phyloP scores from a whole-genome alignment of 1,140 invertebrate species.

The Eupeodes corollae region DNA sequence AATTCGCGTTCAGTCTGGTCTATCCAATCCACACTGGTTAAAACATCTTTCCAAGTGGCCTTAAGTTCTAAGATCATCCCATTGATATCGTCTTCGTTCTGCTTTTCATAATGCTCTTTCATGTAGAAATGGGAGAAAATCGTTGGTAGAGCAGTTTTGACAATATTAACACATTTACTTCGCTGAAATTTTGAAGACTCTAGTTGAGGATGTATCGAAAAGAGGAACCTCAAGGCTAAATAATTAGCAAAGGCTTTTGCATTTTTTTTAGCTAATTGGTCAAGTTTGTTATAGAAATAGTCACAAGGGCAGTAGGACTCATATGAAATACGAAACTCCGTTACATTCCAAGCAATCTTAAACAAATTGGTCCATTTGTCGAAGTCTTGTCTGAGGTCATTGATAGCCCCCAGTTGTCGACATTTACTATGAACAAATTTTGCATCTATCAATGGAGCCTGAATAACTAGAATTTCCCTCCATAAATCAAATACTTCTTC shows the following conservation, averaged over 20 bases:
- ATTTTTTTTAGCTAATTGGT: too few species aligned
- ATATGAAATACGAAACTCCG: background rate
- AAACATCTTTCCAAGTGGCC: conserved; percentile 43
- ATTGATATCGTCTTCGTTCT: too few species aligned
- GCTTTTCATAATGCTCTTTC: too few species aligned
- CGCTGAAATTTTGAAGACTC: conserved; percentile 28
- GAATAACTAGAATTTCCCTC: too few species aligned
- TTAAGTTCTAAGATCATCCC: conserved; percentile 36
- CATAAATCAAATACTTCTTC: too few species aligned
- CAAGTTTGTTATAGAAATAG: too few species aligned
- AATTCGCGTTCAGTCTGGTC: conserved; percentile 48
- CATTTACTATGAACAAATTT: conserved; percentile 9
- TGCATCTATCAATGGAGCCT: too few species aligned
- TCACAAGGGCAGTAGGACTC: too few species aligned
- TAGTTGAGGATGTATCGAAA: conserved; percentile 19
- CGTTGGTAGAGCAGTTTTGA: too few species aligned
- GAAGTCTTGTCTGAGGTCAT: background rate
- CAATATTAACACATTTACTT: too few species aligned
- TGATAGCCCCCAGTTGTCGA: conserved; percentile 17
- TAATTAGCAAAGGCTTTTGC: conserved; percentile 20
- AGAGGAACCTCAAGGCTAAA: conserved; percentile 21
- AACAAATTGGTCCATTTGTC: conserved; percentile 16
- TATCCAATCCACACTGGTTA: conserved; percentile 59
- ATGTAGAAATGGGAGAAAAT: too few species aligned
- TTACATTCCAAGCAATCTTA: conserved; percentile 22